A percentile compares a stretch with the other conserved stretches of the same genome.
phyloP scores from a whole-genome alignment of 2,888 invertebrate genomes.

The Corbicula japonica region DNA sequence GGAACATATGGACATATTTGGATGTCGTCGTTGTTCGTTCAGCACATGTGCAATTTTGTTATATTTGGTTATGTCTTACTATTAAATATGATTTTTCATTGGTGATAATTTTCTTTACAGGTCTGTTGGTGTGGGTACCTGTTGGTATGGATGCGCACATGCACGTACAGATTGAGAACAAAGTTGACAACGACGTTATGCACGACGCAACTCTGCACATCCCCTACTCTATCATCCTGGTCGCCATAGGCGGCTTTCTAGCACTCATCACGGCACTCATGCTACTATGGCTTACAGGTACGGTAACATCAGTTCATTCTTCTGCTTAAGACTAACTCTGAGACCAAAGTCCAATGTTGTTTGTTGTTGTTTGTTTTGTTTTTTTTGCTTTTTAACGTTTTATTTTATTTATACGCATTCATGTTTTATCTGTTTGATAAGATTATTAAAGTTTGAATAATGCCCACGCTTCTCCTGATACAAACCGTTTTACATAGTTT shows the following conservation, averaged over 20 bases:
- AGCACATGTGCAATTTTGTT: too few relatives aligned
- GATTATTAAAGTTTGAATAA: too few relatives aligned
- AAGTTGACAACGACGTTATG: constrained; percentile 36
- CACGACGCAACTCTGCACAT: constrained; percentile 60
- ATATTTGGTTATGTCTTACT: too few relatives aligned
- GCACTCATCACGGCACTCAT: constrained; percentile 54
- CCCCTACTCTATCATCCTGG: constrained; percentile 56
- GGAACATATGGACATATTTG: too few relatives aligned
- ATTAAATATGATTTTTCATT: not conserved
- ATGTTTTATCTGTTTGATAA: too few relatives aligned
- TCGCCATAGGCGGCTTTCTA: constrained; percentile 45
- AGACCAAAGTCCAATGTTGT: too few relatives aligned
- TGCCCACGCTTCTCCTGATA: too few relatives aligned
- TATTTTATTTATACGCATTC: too few relatives aligned
- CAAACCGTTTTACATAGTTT: too few relatives aligned
- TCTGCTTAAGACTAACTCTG: not conserved
- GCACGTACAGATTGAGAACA: constrained; percentile 41
- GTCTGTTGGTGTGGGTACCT: constrained; percentile 53
- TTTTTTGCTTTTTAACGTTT: too few relatives aligned
- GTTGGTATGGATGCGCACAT: constrained; percentile 61
- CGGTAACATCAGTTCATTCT: not conserved
- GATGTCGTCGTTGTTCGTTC: too few relatives aligned
- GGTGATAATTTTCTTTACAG: constrained; percentile 27
- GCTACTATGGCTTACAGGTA: constrained; percentile 55
- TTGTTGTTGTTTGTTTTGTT: too few relatives aligned